Conservation (phyloP, 2,113 vertebrate genomes). For the Calonectris borealis region DNA sequence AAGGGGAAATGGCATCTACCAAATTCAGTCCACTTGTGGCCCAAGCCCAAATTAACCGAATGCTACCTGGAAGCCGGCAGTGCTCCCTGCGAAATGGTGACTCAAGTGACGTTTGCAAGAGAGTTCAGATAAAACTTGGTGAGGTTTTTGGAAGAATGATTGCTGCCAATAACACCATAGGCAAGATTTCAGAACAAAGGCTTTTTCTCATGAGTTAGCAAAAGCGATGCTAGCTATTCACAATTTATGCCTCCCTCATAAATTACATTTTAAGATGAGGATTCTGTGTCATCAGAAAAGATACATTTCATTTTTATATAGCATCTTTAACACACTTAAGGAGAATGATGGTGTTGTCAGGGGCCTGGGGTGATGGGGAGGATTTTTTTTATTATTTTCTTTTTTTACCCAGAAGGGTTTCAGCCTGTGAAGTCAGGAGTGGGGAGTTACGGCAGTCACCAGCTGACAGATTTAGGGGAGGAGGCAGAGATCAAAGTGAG, state of each 20-base stretch:
- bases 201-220: conserved; percentile 65
- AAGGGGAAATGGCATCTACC: background rate
- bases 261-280: conserved; percentile 22
- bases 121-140: background rate
- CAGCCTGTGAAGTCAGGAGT: background rate
- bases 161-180: background rate
- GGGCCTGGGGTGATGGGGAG: background rate
- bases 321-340: conserved; percentile 40
- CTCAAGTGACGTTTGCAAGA: background rate
- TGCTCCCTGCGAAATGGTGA: background rate
- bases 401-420: background rate
- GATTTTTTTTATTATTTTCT: background rate
- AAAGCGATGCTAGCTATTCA: background rate
- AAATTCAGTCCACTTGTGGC: too few relatives aligned
- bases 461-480: background rate
- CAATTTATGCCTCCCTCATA: conserved; percentile 20
- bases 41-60: background rate
- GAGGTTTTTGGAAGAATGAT: background rate
- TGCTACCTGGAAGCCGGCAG: background rate
- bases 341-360: conserved; percentile 31
- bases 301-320: conserved; percentile 53
- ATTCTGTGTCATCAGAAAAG: conserved; percentile 52
- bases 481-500: background rate
- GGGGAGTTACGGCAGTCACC: background rate
- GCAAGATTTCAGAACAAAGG: conserved; percentile 44